These are phyloP conservation scores for Scarus forsteni DNA, from an alignment of 2,797 vertebrate genomes.

Conservation along the genomic window DNA sequence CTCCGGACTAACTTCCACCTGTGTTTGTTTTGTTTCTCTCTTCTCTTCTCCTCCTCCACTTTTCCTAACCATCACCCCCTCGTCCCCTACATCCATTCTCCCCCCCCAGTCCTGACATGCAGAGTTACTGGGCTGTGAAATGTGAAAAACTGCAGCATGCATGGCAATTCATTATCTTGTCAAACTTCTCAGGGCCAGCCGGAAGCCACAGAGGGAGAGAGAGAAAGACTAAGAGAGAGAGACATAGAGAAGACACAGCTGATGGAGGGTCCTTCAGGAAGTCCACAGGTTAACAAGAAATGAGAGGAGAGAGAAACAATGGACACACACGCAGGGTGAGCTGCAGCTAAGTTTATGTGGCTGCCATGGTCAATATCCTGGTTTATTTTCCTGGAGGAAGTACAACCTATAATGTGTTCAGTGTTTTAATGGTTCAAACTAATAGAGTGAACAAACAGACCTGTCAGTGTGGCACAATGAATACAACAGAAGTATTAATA, in stretches of 20 bases:
- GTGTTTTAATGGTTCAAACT: background rate
- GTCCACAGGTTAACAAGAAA: conserved; percentile 50
- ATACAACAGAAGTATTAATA: too few species aligned
- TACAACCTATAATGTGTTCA: background rate
- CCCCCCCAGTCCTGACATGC: conserved; percentile 38
- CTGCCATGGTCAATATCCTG: background rate
- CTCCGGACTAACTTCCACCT: conserved; percentile 42
- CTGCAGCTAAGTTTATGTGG: background rate
- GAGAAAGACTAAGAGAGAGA: conserved; percentile 15
- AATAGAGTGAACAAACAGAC: too few species aligned
- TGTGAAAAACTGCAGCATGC: conserved; percentile 83
- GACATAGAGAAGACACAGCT: conserved; percentile 19
- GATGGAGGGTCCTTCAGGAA: conserved; percentile 39
- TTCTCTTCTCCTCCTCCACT: conserved; percentile 24
- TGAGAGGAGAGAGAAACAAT: conserved; percentile 10
- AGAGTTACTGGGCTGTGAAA: conserved; percentile 84
- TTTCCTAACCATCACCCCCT: background rate
- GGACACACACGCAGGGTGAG: conserved; percentile 13
- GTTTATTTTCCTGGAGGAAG: background rate
- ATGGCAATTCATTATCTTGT: conserved; percentile 85
- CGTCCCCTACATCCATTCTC: conserved; percentile 9
- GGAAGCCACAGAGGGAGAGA: conserved; percentile 31
- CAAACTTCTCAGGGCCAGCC: conserved; percentile 77
- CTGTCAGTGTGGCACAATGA: too few species aligned
- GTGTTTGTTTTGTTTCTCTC: conserved; percentile 38